Percentiles rank a stretch among this genome's conserved stretches.
Conservation (phyloP, 2,113 vertebrate species). For the Choloepus hoffmanni region DNA sequence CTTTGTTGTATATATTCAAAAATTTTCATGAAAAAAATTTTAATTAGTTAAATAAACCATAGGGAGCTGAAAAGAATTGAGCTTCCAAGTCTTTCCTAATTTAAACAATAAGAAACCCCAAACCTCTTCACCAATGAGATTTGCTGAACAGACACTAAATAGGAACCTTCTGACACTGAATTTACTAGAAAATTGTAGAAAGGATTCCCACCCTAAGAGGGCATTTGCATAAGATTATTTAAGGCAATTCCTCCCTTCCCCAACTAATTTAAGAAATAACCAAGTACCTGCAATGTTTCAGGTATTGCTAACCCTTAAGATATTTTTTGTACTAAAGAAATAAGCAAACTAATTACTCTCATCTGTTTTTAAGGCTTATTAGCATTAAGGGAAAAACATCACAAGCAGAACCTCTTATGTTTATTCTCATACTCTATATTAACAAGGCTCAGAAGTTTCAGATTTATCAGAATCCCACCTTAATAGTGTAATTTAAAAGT, state of each 20-base stretch:
- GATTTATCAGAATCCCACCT: neutral
- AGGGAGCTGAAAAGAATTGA: neutral
- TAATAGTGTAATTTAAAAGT: neutral
- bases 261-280: neutral
- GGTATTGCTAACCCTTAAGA: neutral
- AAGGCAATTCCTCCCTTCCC: neutral
- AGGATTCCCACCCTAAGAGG: neutral
- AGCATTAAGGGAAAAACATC: neutral
- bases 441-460: neutral
- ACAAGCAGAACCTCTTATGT: neutral
- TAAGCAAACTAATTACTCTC: neutral
- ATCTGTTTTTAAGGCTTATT: neutral
- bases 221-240: neutral
- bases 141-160: neutral
- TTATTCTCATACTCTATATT: neutral
- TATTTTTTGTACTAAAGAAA: neutral
- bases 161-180: neutral
- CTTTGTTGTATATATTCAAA: neutral
- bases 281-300: neutral
- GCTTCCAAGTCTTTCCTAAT: neutral
- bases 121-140: neutral
- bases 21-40: neutral
- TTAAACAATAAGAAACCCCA: neutral
- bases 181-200: neutral
- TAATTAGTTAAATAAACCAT: conserved; percentile 6